Percentiles rank a stretch among this genome's conserved stretches.
phyloP scores from a whole-genome alignment of 1,140 invertebrate species.

The Halotydeus destructor region DNA sequence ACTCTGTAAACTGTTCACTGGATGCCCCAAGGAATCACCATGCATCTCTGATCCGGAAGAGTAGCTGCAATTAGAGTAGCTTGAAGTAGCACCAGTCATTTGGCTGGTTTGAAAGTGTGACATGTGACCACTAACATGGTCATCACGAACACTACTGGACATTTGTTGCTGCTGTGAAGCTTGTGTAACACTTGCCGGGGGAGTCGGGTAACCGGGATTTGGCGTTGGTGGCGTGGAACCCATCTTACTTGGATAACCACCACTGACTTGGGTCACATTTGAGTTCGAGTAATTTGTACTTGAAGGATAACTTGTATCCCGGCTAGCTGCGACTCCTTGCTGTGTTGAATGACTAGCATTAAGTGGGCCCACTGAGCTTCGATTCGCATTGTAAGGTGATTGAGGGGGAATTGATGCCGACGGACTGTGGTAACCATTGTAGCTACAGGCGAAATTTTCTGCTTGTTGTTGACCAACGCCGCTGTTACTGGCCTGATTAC shows the following conservation, averaged over 20 bases:
- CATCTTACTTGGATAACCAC: conserved; percentile 11
- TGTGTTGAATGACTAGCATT: conserved; percentile 10
- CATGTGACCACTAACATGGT: too few relatives aligned
- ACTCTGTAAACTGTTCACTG: background rate
- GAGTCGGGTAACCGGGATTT: conserved; percentile 12
- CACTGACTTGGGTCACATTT: conserved; percentile 1
- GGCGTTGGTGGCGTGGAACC: conserved; percentile 4
- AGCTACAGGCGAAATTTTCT: conserved; percentile 10
- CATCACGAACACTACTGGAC: conserved; percentile 5
- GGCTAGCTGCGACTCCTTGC: background rate
- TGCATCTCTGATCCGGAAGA: background rate
- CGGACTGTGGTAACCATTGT: conserved; percentile 9
- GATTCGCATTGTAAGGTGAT: conserved; percentile 7
- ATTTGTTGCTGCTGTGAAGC: too few relatives aligned
- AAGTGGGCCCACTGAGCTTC: conserved; percentile 1
- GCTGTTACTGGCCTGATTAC: conserved; percentile 7
- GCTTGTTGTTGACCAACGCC: conserved; percentile 2
- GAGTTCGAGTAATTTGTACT: background rate
- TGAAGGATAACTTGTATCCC: background rate
- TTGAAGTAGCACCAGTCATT: background rate
- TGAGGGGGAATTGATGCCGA: conserved; percentile 4
- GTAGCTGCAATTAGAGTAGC: background rate
- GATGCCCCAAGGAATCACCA: conserved; percentile 4
- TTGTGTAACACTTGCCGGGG: conserved; percentile 12
- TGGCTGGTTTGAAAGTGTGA: too few relatives aligned